Evolutionary conservation across 2,797 vertebrate species (phyloP).

Genomic region (Ctenopoma kingsleyae): DNA sequence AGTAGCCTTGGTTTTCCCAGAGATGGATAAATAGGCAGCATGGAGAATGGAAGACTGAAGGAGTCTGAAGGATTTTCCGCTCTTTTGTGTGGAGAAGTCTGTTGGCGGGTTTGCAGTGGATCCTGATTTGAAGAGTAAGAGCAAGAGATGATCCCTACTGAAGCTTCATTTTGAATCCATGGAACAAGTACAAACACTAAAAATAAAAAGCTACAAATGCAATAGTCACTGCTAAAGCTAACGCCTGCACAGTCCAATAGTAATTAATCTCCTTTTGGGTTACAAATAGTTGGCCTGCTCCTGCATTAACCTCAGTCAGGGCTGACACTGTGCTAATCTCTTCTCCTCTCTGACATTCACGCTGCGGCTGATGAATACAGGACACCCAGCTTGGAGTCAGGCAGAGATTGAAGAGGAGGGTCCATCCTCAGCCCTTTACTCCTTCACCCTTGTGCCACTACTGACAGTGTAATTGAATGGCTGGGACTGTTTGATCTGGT

Average conservation of each 20-base stretch:
- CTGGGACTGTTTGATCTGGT: conserved; percentile 56
- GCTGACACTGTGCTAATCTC: conserved; percentile 64
- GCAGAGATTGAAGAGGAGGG: conserved; percentile 51
- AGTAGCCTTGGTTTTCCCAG: too few species aligned
- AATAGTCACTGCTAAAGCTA: conserved; percentile 29
- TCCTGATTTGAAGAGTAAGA: conserved; percentile 13
- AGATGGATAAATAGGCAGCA: too few species aligned
- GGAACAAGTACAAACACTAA: conserved; percentile 36
- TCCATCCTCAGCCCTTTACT: conserved; percentile 28
- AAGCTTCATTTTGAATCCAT: conserved; percentile 23
- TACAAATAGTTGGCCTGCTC: conserved; percentile 63
- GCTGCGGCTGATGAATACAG: conserved; percentile 58
- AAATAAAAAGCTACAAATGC: conserved; percentile 11
- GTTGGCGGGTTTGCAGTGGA: too few species aligned
- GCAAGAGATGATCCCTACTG: conserved; percentile 25
- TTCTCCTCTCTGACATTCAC: conserved; percentile 67
- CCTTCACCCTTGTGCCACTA: conserved; percentile 31
- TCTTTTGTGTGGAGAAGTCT: too few species aligned
- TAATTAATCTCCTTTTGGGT: conserved; percentile 74
- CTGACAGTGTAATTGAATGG: conserved; percentile 62
- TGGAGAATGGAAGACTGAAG: too few species aligned
- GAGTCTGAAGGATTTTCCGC: too few species aligned
- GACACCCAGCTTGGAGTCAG: conserved; percentile 35
- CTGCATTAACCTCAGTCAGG: conserved; percentile 67
- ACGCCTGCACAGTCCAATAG: conserved; percentile 17